Evolutionary conservation across 2,888 invertebrate species (phyloP), one percentile per base, ranked within the genome.

Genomic region (Cynaeus angustus): DNA sequence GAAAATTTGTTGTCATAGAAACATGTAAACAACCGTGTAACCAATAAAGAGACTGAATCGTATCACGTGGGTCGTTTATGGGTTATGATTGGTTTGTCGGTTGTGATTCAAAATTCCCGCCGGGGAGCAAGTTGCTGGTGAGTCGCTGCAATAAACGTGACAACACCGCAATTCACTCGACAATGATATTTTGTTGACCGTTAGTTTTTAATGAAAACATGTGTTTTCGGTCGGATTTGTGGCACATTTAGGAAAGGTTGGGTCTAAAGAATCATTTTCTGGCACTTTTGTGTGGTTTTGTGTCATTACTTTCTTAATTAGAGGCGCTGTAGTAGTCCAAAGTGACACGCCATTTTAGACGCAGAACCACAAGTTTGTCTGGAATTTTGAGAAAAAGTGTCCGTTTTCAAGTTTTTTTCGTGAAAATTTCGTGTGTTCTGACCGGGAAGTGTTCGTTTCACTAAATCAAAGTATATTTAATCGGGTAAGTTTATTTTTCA

Each of bases 101-200:
- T 46, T 28, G 56, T 10, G 33, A 53, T 81, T 81, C 73, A 74
- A 81, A 80, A 70, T 76, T 79, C 74, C 75, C 81, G 81, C 81
- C 8, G 33, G 43, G 41, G 37, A 12, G 3, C 37, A 43, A 62
- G 33, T 45, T 37, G 52, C 43, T 30, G 43, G 14, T 56, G 43
- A 30, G 26, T 56, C 43, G 61, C 41, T 14, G 14, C 43, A 28
- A n/a, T 26, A 67, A 62, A 67, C 56, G 48, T 67, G 70, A 13
- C 70, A 70, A 70, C 70, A 43, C 5, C 52, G 70, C 50, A 33
- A 33, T 4, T 33, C 33, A 9, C 3, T 7, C 33, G 6, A 33
- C 10, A 43, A 13, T 30, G 53, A 26, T 16, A 28, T 30, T 14
- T 10, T 12, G 43, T 45, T 58, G 21, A 28, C 14, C 6, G 43